phyloP scores from a whole-genome alignment of 2,113 vertebrate genomes.

The Tor tambroides region DNA sequence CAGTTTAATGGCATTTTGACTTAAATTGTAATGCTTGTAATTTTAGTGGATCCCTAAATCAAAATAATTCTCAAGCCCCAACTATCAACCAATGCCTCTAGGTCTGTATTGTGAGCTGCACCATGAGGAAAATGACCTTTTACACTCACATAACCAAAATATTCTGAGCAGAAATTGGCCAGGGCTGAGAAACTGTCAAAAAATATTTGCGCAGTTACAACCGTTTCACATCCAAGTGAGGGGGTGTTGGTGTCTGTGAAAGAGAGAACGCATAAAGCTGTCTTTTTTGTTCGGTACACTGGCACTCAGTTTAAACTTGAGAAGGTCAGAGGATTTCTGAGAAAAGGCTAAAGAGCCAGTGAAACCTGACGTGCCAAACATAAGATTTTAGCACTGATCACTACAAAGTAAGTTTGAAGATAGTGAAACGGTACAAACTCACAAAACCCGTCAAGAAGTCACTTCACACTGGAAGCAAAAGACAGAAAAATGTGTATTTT shows the following conservation, averaged over 20 bases:
- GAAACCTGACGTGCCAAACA: not conserved
- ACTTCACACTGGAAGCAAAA: no score
- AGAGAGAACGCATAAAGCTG: constrained; percentile 12
- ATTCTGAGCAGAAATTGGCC: not conserved
- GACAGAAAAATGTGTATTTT: no score
- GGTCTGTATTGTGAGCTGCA: not conserved
- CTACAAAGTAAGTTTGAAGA: not conserved
- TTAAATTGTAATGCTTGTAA: not conserved
- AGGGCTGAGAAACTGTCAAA: constrained; percentile 15
- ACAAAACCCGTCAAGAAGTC: no score
- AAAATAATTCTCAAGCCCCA: not conserved
- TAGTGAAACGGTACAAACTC: no score
- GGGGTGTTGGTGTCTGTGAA: not conserved
- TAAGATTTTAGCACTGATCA: not conserved
- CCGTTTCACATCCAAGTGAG: not conserved
- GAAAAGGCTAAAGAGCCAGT: constrained; percentile 36
- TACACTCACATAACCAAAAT: not conserved
- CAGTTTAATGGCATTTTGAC: not conserved
- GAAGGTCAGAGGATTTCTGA: constrained; percentile 46
- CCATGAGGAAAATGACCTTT: not conserved
- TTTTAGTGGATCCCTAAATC: not conserved
- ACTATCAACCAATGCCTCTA: not conserved
- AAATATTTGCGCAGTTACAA: not conserved
- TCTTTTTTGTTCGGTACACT: not conserved
- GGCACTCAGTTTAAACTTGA: constrained; percentile 42